Conservation (phyloP, 2,113 vertebrate species). For the Chaetorhynchus papuensis region DNA sequence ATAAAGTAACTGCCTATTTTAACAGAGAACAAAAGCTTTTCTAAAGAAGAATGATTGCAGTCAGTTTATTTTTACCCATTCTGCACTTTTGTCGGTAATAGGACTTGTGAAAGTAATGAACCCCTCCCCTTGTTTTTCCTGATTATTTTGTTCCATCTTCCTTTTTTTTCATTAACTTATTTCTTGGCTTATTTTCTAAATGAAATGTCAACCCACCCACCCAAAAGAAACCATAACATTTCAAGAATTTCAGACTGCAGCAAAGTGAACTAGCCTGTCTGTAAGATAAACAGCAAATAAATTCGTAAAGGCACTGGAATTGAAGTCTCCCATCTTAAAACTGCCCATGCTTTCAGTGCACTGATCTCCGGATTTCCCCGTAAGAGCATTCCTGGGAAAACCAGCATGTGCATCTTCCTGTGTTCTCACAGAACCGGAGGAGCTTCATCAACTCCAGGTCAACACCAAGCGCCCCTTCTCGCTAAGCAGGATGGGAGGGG, state of each 20-base stretch:
- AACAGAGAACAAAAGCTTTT: not conserved
- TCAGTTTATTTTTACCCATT: not conserved
- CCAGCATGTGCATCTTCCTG: not conserved
- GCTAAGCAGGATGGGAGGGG: not conserved
- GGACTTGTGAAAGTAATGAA: not conserved
- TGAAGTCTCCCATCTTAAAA: not conserved
- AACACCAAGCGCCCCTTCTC: accelerated
- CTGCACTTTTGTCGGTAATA: not conserved
- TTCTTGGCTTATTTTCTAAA: not conserved
- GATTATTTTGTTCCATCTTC: not conserved
- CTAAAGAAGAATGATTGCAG: not conserved
- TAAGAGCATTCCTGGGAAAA: not conserved
- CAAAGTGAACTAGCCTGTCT: not conserved
- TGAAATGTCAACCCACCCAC: not conserved
- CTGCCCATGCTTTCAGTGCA: not conserved
- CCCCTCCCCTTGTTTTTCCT: not conserved
- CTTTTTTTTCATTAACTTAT: not conserved
- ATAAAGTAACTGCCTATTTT: not conserved
- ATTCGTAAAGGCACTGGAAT: not conserved
- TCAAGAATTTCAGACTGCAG: not conserved
- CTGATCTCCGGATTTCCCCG: not conserved
- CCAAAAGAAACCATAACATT: not conserved
- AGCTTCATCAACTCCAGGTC: not conserved
- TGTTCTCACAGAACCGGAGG: not conserved
- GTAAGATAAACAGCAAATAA: not conserved